Conservation (phyloP, 2,113 vertebrate species). For the Thamnaconus septentrionalis region DNA sequence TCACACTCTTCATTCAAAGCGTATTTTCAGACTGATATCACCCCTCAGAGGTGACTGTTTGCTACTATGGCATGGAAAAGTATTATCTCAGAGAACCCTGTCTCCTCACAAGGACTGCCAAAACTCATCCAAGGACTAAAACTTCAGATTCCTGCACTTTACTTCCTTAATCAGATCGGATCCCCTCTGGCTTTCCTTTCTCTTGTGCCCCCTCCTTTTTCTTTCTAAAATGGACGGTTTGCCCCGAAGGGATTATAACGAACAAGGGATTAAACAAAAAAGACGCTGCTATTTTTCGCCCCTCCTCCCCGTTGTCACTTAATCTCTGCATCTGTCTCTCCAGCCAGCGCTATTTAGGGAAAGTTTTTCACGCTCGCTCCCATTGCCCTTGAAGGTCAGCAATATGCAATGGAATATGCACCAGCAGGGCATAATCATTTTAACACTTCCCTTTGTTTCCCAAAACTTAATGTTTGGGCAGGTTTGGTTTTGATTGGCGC, state of each 20-base stretch:
- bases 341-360: slow-evolving; percentile 44
- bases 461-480: neutral
- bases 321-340: slow-evolving; percentile 41
- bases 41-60: slow-evolving; percentile 40
- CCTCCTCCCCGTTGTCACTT: slow-evolving; percentile 30
- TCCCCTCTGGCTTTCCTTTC: slow-evolving; percentile 13
- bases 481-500: slow-evolving; percentile 4
- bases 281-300: slow-evolving; percentile 60
- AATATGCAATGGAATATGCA: slow-evolving; percentile 58
- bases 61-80: slow-evolving; percentile 33
- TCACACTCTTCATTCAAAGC: slow-evolving; percentile 27
- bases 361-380: slow-evolving; percentile 29
- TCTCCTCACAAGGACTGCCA: slow-evolving; percentile 44
- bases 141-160: slow-evolving; percentile 70
- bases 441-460: slow-evolving; percentile 18
- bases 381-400: slow-evolving; percentile 21
- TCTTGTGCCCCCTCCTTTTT: neutral
- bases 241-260: slow-evolving; percentile 47
- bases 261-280: slow-evolving; percentile 57
- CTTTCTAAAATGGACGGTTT: slow-evolving; percentile 42
- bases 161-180: slow-evolving; percentile 48
- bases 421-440: slow-evolving; percentile 9
- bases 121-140: slow-evolving; percentile 54
- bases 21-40: slow-evolving; percentile 38
- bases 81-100: slow-evolving; percentile 46